Conservation (phyloP, 92 coral and sea anemone species). For the Pocillopora grandis region DNA sequence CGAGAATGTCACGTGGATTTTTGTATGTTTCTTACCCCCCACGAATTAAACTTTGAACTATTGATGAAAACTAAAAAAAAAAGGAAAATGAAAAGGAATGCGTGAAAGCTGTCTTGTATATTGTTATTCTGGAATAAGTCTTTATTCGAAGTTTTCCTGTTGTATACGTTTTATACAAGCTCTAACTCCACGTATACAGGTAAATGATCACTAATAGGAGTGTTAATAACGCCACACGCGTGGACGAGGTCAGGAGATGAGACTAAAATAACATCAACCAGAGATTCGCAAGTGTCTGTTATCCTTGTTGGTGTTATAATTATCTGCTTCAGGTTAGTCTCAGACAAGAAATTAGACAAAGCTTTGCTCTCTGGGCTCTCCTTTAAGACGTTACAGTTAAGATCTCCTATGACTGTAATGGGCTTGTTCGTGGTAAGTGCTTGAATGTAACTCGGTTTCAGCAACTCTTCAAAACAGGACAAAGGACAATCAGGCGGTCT, state of each 20-base stretch:
- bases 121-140: no score
- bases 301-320: constrained; percentile 38
- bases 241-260: constrained; percentile 32
- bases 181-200: constrained; percentile 46
- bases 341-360: constrained; percentile 30
- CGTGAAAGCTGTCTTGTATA: no score
- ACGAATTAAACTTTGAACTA: no score
- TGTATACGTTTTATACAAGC: fast-evolving
- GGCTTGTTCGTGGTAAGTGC: constrained; percentile 62
- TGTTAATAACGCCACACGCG: constrained; percentile 46
- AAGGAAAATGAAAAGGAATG: no score
- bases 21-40: no score
- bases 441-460: constrained; percentile 66
- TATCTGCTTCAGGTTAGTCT: constrained; percentile 46
- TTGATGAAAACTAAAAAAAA: no score
- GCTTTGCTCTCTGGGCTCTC: constrained; percentile 43
- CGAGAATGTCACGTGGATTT: no score
- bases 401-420: constrained; percentile 59
- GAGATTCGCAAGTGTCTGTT: constrained; percentile 42
- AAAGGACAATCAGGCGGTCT: constrained; percentile 65
- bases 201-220: constrained; percentile 22
- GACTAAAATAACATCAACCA: constrained; percentile 57
- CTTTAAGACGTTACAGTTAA: constrained; percentile 58
- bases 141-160: fast-evolving
- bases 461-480: constrained; percentile 48